Evolutionary conservation across 1,140 invertebrate genomes (phyloP).

Genomic region (Drosophila ercepeae): DNA sequence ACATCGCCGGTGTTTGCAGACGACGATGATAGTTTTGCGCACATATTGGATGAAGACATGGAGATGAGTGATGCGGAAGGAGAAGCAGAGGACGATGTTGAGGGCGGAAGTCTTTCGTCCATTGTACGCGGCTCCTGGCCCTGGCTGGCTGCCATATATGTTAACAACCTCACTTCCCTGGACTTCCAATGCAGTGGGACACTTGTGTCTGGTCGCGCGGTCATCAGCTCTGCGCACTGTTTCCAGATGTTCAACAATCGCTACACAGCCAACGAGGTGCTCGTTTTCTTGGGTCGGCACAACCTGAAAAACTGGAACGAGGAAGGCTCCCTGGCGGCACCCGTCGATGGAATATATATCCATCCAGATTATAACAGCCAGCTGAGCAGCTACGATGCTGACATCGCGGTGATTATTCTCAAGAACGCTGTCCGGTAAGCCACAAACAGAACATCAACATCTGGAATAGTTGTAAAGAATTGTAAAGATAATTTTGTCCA

Average conservation of each 20-base stretch:
- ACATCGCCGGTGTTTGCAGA: conserved; percentile 31
- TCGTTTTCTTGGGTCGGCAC: conserved; percentile 84
- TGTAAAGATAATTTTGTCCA: no score
- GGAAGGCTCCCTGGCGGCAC: conserved; percentile 77
- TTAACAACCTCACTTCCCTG: conserved; percentile 78
- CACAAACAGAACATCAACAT: no score
- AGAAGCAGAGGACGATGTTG: conserved; percentile 5
- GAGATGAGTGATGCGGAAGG: neutral
- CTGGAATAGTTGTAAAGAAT: no score
- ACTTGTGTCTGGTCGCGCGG: conserved; percentile 85
- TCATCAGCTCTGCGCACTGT: conserved; percentile 84
- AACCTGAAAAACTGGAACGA: conserved; percentile 84
- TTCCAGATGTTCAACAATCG: conserved; percentile 65
- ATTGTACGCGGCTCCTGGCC: conserved; percentile 79
- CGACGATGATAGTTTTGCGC: conserved; percentile 13
- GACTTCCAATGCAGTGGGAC: conserved; percentile 85
- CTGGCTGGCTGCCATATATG: conserved; percentile 81
- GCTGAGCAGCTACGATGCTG: conserved; percentile 83
- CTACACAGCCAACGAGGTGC: conserved; percentile 84
- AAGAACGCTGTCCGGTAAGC: conserved; percentile 84
- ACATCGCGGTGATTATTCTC: conserved; percentile 85
- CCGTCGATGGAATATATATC: conserved; percentile 81
- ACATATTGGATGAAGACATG: conserved; percentile 7
- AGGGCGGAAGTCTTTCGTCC: conserved; percentile 39
- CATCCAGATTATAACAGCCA: conserved; percentile 84